Evolutionary conservation across 2,113 vertebrate species (phyloP), one percentile per base, ranked within the genome.

Genomic region (Peucedramus taeniatus): DNA sequence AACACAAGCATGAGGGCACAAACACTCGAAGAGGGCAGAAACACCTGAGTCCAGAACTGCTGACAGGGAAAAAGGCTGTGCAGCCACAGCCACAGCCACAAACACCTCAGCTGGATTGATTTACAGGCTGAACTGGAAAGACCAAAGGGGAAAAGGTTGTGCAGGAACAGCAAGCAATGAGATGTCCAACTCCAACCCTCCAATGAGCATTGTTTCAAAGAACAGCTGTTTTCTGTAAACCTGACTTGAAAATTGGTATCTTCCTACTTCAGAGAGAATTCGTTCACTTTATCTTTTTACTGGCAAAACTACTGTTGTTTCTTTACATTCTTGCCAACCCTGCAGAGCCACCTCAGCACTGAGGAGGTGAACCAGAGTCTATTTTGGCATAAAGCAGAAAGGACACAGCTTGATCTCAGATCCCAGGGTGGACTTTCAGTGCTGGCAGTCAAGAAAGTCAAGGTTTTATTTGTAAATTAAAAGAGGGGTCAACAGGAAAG

Each of bases 321-420:
- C 80, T 95, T 95, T 89, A 90, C 72, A 54, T 91, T 92, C 80
- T 82, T 95, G 77, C 42, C 66, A 89, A 76, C 20, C 80, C 93
- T 79, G 77, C 83, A 94, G 94, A 95, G 90, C 63, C 75, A 93
- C 70, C 74, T 95, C 80, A 80, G 50, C 0, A 0, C 40, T 28
- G 31, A 64, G 64, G 87, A 77, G 65, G 85, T 92, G 92, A 96
- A 94, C 42, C 2, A 1, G 49, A 83, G 95, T 96, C 87, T 97
- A 77, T 96, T 95, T 96, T 97, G 95, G 95, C 97, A 94, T 28
- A 56, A 95, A 86, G 50, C 81, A 94, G 74, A 95, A 96, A 87
- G 69, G 61, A 84, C 84, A 90, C 88, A 95, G 93, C 86, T 94
- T 96, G 95, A 92, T 94, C 68, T 95, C 75, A 63, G 57, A 94